Percentiles rank a stretch among this genome's conserved stretches.
phyloP scores from a whole-genome alignment of 2,888 invertebrate species.

The Dioctria linearis region DNA sequence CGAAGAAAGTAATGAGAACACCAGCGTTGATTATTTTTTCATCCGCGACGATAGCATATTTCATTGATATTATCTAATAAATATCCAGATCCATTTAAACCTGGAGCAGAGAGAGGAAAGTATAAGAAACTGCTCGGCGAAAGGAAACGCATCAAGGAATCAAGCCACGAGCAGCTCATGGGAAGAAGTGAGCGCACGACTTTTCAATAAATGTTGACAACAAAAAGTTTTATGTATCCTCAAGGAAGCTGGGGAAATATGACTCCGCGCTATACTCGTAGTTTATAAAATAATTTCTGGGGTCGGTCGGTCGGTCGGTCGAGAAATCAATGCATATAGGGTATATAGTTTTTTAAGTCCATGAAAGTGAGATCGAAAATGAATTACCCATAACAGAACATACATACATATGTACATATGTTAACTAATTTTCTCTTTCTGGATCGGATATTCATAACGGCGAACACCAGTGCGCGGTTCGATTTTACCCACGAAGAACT shows the following conservation, averaged over 20 bases:
- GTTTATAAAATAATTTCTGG: conserved; percentile 20
- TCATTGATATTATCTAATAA: conserved; percentile 70
- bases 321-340: conserved; percentile 16
- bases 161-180: conserved; percentile 37
- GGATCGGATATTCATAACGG: conserved; percentile 32
- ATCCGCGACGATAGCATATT: conserved; percentile 65
- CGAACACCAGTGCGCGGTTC: background rate
- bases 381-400: conserved; percentile 1
- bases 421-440: conserved; percentile 37
- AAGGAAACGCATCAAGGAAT: background rate
- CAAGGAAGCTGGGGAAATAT: conserved; percentile 69
- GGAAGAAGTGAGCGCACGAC: conserved; percentile 67
- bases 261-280: conserved; percentile 60
- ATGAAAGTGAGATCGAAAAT: conserved; percentile 40
- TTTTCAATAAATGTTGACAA: conserved; percentile 72
- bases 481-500: background rate
- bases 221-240: conserved; percentile 71
- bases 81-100: conserved; percentile 59
- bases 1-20: conserved; percentile 56
- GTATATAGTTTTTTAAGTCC: background rate
- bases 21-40: conserved; percentile 59
- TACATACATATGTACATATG: conserved; percentile 35
- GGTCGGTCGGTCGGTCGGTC: conserved; percentile 33
- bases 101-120: background rate
- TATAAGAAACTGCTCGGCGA: conserved; percentile 8